A percentile compares a stretch with the other conserved stretches of the same genome.
These are phyloP conservation scores for Stegostoma tigrinum DNA, from an alignment of 2,113 vertebrate species.

Conservation along the genomic window DNA sequence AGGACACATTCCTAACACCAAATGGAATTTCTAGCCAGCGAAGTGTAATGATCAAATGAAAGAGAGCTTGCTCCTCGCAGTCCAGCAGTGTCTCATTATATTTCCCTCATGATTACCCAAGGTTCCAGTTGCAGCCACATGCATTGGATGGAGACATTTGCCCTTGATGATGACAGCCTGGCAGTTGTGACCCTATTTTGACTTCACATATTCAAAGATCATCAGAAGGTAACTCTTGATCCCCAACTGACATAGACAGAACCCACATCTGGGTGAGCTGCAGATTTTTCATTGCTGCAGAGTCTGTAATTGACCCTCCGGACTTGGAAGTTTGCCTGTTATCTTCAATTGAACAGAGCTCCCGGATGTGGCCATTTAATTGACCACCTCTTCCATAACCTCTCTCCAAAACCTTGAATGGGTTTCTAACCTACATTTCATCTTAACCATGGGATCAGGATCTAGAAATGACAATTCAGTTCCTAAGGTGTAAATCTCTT, in stretches of 20 bases:
- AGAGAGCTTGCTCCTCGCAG: background rate
- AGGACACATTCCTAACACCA: background rate
- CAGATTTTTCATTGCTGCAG: background rate
- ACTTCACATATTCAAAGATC: background rate
- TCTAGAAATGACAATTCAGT: too few relatives aligned
- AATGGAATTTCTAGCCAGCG: background rate
- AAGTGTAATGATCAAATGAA: background rate
- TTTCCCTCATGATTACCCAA: background rate
- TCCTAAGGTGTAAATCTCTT: background rate
- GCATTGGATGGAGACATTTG: background rate
- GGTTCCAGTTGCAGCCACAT: background rate
- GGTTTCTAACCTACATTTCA: too few relatives aligned
- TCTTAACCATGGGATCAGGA: too few relatives aligned
- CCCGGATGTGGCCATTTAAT: too few relatives aligned
- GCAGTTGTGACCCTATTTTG: background rate
- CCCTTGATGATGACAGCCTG: background rate
- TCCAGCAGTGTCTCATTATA: background rate
- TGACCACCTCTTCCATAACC: too few relatives aligned
- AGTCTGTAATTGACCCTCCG: background rate
- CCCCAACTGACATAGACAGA: background rate
- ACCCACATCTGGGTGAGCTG: too few relatives aligned
- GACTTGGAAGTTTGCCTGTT: background rate
- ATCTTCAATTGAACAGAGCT: too few relatives aligned
- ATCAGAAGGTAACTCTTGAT: background rate
- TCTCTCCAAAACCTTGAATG: too few relatives aligned